phyloP scores from a whole-genome alignment of 1,140 invertebrate genomes.

The Drosophila sp. region DNA sequence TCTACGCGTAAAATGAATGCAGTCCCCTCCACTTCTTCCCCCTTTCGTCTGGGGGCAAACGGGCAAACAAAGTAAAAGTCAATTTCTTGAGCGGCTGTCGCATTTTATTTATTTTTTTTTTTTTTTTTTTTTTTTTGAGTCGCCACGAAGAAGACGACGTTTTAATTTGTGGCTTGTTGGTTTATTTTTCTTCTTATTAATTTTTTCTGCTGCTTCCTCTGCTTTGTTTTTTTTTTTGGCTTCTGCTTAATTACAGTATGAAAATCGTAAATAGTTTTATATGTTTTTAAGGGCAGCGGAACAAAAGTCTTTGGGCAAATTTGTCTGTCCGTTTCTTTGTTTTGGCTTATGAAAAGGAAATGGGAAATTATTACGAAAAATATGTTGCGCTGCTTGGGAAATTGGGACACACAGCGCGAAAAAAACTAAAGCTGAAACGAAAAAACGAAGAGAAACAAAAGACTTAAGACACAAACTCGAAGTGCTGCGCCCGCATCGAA shows the following conservation, averaged over 20 bases:
- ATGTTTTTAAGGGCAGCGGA: constrained; percentile 54
- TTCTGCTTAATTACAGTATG: constrained; percentile 59
- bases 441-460: constrained; percentile 49
- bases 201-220: constrained; percentile 11
- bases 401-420: constrained; percentile 40
- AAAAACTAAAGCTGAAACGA: constrained; percentile 23
- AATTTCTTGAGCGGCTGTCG: constrained; percentile 52
- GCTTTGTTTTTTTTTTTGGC: constrained; percentile 15
- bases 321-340: constrained; percentile 24
- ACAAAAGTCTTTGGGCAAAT: constrained; percentile 36
- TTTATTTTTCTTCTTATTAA: constrained; percentile 8
- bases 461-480: constrained; percentile 61
- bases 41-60: not conserved
- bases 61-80: constrained; percentile 61
- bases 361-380: constrained; percentile 66
- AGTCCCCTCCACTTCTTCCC: constrained; percentile 13
- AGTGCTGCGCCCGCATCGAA: constrained; percentile 41
- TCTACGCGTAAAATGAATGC: constrained; percentile 50
- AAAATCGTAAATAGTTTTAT: constrained; percentile 55
- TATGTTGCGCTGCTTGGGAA: constrained; percentile 48
- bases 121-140: constrained; percentile 20
- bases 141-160: constrained; percentile 21
- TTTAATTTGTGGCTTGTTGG: constrained; percentile 35
- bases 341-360: constrained; percentile 50
- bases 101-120: constrained; percentile 40